Base-by-base conservation (phyloP, 2,888 invertebrate genomes). In the Himalopsyche tibetana region DNA sequence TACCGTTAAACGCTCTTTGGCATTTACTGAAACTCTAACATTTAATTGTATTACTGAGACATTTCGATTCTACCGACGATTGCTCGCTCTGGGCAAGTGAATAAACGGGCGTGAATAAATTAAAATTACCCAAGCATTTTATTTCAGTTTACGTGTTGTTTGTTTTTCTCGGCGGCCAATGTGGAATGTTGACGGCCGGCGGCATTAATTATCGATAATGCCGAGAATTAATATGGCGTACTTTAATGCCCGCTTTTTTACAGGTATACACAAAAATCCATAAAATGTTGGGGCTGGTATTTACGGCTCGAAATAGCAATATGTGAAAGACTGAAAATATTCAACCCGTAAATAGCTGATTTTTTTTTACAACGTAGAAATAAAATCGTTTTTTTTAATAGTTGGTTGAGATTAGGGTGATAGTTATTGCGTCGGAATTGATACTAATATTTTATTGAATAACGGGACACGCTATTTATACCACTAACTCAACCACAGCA, bases 201-300 rank as follows among this genome's bases (percentile, higher is more conserved):
- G 36, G 74, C 74, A 74, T 74, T 74, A 74, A 74, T 74, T 74
- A 74, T 74, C 74, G 74, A 74, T 74, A 74, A 74, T 74, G 74
- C 74, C 28, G 38, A 74, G 74, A 74, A 74, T 74, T 74, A 74
- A 74, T 74, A 74, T 74, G 36, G 74, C 36, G 74, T 74, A 74
- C 74, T 74, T 15, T 4, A 74, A 74, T 74, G 74, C 74, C 74
- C 38, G 36, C 74, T 74, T 74, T 63, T 74, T 74, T 74, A 74
- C 74, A 74, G 74, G 74, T 74, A 28, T 51, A 51, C 36, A 74
- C 36, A 74, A 74, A 74, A 74, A 38, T 74, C 74, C 36, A 74
- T 74, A 74, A 74, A 74, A 74, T 74, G 74, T 74, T 74, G 36
- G 38, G 74, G 74, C 36, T 74, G 74, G 74, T 74, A 74, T 74